phyloP scores from a whole-genome alignment of 2,797 vertebrate species.

The Pteronotus mesoamericanus region DNA sequence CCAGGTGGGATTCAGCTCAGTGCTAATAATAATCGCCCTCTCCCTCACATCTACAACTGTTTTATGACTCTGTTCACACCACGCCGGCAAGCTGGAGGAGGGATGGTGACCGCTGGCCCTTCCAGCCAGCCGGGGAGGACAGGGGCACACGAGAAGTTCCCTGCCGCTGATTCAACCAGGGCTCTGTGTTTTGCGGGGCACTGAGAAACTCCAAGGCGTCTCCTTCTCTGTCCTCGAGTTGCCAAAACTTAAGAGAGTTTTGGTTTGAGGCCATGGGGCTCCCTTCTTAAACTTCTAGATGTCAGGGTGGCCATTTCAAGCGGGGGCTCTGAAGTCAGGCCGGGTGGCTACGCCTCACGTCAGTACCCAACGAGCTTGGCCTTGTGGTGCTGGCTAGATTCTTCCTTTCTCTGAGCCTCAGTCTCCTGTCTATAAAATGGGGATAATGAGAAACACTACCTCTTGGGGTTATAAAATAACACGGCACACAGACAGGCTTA shows the following conservation, averaged over 20 bases:
- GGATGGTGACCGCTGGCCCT: background rate
- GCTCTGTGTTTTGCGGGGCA: background rate
- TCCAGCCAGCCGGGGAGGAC: background rate
- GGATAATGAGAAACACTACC: no score
- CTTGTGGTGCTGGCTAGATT: background rate
- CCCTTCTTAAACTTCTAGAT: background rate
- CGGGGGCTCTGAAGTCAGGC: background rate
- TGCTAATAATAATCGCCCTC: background rate
- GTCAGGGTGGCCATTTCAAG: fast-evolving
- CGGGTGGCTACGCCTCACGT: background rate
- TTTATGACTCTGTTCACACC: background rate
- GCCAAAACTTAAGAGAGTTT: no score
- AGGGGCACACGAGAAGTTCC: fast-evolving
- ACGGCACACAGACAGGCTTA: background rate
- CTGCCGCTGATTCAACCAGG: background rate
- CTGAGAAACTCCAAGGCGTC: background rate
- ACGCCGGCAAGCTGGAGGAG: background rate
- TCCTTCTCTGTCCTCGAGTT: background rate
- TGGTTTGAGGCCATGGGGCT: background rate
- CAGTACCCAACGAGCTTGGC: background rate
- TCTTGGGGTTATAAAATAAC: background rate
- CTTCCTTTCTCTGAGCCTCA: background rate
- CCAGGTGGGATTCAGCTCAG: background rate
- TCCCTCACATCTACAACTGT: background rate
- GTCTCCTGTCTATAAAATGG: background rate